A percentile compares a stretch with the other conserved stretches of the same genome.
Conservation (phyloP, 2,888 invertebrate species). For the Stratiomys singularior region DNA sequence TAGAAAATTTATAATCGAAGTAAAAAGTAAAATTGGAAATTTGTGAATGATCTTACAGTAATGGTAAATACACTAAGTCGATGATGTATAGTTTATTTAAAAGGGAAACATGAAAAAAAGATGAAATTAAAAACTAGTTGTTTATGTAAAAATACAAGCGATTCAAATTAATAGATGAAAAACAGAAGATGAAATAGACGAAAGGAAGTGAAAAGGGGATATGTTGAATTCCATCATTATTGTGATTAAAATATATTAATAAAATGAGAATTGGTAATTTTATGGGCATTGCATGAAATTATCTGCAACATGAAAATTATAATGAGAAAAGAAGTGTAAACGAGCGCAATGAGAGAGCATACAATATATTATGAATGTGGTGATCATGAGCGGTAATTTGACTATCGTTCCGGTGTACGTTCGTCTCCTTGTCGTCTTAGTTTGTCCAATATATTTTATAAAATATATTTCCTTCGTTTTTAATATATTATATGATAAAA, state of each 20-base stretch:
- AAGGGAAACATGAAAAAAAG: slow-evolving; percentile 8
- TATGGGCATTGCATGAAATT: slow-evolving; percentile 26
- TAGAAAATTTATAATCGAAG: slow-evolving; percentile 41
- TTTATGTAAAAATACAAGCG: slow-evolving; percentile 34
- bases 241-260: slow-evolving; percentile 44
- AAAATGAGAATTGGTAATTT: slow-evolving; percentile 43
- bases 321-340: slow-evolving; percentile 4
- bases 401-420: slow-evolving; percentile 22
- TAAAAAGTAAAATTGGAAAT: slow-evolving; percentile 2
- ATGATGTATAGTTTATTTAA: slow-evolving; percentile 42
- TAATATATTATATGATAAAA: slow-evolving; percentile 40
- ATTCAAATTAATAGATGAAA: slow-evolving; percentile 4
- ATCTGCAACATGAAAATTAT: slow-evolving; percentile 22
- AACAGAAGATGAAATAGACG: slow-evolving; percentile 28
- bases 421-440: slow-evolving; percentile 38
- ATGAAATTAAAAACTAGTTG: slow-evolving; percentile 37
- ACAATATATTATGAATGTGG: slow-evolving; percentile 22
- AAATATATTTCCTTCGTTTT: slow-evolving; percentile 47
- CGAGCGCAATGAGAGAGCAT: slow-evolving; percentile 40
- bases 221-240: slow-evolving; percentile 41
- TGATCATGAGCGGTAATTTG: slow-evolving; percentile 15
- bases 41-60: slow-evolving; percentile 40
- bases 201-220: slow-evolving; percentile 29
- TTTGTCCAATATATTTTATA: slow-evolving; percentile 45
- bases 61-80: slow-evolving; percentile 33